Conservation (phyloP, 2,113 vertebrate genomes). For the Phalacrocorax aristotelis region DNA sequence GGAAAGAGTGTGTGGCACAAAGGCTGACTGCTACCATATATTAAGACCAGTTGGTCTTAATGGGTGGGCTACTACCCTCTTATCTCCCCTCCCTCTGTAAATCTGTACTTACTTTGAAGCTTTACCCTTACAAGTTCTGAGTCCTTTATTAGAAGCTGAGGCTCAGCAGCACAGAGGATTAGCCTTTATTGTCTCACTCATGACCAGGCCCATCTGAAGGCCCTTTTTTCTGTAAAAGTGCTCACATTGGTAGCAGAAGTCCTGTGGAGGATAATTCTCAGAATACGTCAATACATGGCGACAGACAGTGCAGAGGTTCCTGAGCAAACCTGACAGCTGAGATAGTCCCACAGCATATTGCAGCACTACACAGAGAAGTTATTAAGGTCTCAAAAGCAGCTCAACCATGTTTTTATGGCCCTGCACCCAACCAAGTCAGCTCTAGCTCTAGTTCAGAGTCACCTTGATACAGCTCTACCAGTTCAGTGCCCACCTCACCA, state of each 20-base stretch:
- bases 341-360: not conserved
- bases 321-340: not conserved
- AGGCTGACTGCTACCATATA: constrained; percentile 11
- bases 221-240: not conserved
- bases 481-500: not conserved
- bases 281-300: not conserved
- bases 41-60: constrained; percentile 45
- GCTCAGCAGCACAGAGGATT: constrained; percentile 11
- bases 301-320: not conserved
- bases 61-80: constrained; percentile 26
- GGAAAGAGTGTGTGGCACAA: not conserved
- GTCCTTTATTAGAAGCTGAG: constrained; percentile 39
- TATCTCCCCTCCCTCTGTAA: constrained; percentile 20
- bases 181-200: not conserved
- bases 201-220: not conserved
- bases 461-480: not conserved
- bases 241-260: not conserved
- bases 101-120: constrained; percentile 43
- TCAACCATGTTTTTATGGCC: not conserved
- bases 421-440: not conserved
- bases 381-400: not conserved
- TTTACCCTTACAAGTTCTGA: not conserved
- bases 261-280: not conserved
- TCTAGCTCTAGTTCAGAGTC: not conserved
- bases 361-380: not conserved